Conservation (phyloP, 2,113 vertebrate genomes). For the Symphodus melops region DNA sequence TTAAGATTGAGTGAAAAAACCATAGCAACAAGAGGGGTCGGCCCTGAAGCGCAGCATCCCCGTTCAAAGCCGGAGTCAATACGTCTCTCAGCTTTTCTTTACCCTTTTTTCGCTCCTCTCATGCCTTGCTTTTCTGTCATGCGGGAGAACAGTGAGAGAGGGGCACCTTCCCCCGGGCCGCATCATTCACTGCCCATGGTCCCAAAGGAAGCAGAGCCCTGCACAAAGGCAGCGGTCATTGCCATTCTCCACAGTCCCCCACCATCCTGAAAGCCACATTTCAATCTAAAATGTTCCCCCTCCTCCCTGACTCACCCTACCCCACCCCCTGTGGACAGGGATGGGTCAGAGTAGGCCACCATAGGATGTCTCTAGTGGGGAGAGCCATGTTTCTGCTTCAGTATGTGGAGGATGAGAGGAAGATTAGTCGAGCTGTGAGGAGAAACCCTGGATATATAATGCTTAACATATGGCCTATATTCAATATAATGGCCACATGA, state of each 20-base stretch:
- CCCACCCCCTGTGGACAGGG: conserved; percentile 70
- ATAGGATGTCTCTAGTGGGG: conserved; percentile 68
- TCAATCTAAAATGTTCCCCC: conserved; percentile 70
- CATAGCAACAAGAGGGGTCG: conserved; percentile 74
- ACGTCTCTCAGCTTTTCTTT: conserved; percentile 76
- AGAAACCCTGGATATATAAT: neutral
- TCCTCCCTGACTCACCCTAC: conserved; percentile 37
- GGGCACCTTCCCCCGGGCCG: conserved; percentile 77
- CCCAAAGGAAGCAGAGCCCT: conserved; percentile 72
- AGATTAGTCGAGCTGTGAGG: conserved; percentile 42
- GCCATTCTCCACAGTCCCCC: conserved; percentile 81
- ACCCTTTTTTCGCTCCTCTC: conserved; percentile 66
- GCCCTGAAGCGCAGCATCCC: conserved; percentile 70
- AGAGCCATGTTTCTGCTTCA: conserved; percentile 63
- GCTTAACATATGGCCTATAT: neutral
- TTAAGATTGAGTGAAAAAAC: conserved; percentile 73
- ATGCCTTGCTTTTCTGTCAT: conserved; percentile 70
- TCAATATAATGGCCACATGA: neutral
- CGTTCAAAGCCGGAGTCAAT: conserved; percentile 73
- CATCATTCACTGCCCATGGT: conserved; percentile 79
- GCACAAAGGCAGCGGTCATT: conserved; percentile 81
- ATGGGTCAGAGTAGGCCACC: conserved; percentile 61
- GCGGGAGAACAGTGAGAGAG: conserved; percentile 71
- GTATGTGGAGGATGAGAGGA: conserved; percentile 42
- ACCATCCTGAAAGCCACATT: conserved; percentile 78